Conservation (phyloP, 2,113 vertebrate genomes). For the Willisornis vidua region DNA sequence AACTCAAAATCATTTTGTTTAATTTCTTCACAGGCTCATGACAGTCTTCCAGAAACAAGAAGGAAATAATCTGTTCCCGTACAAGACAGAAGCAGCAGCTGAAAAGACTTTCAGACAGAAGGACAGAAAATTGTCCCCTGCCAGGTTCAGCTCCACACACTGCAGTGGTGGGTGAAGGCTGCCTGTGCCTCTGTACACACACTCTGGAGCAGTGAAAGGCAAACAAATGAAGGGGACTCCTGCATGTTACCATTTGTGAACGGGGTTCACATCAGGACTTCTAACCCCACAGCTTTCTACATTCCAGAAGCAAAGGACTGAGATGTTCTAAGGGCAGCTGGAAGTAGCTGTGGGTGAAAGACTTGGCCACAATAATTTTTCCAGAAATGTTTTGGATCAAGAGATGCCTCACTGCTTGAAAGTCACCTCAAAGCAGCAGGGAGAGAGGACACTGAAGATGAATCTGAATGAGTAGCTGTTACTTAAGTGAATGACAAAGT, state of each 20-base stretch:
- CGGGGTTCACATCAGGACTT: neutral
- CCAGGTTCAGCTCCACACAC: neutral
- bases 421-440: constrained; percentile 14
- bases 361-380: neutral
- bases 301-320: neutral
- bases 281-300: neutral
- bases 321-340: neutral
- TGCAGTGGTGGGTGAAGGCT: neutral
- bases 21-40: neutral
- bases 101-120: neutral
- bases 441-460: neutral
- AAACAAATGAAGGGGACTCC: fast-evolving
- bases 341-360: neutral
- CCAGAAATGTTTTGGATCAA: neutral
- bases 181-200: neutral
- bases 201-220: neutral
- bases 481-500: constrained; percentile 13
- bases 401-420: neutral
- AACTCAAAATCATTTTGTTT: neutral
- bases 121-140: neutral
- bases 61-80: neutral
- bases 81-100: neutral
- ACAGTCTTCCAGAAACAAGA: neutral
- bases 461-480: neutral
- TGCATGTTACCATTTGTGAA: too few relatives aligned